phyloP scores from a whole-genome alignment of 2,888 invertebrate species.

The Caenorhabditis angaria region DNA sequence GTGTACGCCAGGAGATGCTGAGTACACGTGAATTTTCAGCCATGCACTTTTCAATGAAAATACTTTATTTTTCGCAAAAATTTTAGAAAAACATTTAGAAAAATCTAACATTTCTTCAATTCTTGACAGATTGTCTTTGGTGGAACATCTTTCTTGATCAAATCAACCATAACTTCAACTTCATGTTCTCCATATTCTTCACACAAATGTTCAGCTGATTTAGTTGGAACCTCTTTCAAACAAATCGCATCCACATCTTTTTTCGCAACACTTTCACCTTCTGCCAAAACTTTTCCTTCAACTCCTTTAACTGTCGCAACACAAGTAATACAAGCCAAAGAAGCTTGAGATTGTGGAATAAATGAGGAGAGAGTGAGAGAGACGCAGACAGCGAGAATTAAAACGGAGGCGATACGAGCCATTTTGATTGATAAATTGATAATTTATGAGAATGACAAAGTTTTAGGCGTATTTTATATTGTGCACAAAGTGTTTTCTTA shows the following conservation, averaged over 20 bases:
- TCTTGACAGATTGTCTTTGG: slow-evolving; percentile 43
- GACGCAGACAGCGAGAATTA: slow-evolving; percentile 12
- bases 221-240: slow-evolving; percentile 32
- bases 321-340: slow-evolving; percentile 37
- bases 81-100: neutral
- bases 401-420: slow-evolving; percentile 11
- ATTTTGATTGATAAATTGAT: neutral
- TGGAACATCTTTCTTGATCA: slow-evolving; percentile 32
- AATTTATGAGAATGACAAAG: too few relatives aligned
- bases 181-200: slow-evolving; percentile 39
- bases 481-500: too few relatives aligned
- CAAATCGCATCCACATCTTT: slow-evolving; percentile 15
- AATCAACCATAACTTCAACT: slow-evolving; percentile 25
- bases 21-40: too few relatives aligned
- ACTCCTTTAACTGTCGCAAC: slow-evolving; percentile 41
- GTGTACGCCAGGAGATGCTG: too few relatives aligned
- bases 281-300: slow-evolving; percentile 20
- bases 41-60: too few relatives aligned
- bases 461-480: too few relatives aligned
- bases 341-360: slow-evolving; percentile 27
- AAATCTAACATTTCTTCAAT: slow-evolving; percentile 29
- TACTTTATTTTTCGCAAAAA: neutral
- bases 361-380: slow-evolving; percentile 13
- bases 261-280: slow-evolving; percentile 33
- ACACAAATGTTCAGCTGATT: slow-evolving; percentile 31